These are phyloP conservation scores for Drosophila hydei DNA, from an alignment of 1,140 invertebrate genomes.

Conservation along the genomic window DNA sequence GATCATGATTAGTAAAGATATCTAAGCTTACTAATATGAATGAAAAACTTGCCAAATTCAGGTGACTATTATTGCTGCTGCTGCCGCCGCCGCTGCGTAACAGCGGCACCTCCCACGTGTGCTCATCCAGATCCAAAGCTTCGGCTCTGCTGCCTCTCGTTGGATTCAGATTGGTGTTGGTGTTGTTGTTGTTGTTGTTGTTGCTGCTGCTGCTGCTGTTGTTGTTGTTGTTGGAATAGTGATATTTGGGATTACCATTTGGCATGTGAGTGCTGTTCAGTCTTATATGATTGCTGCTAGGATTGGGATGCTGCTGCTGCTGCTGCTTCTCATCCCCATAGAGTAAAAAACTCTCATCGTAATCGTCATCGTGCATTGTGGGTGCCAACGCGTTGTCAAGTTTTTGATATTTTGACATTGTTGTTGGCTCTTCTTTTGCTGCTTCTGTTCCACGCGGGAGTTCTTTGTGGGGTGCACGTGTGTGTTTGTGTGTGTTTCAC, in stretches of 20 bases:
- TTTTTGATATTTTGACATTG: conserved; percentile 76
- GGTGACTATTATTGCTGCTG: conserved; percentile 39
- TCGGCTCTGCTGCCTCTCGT: conserved; percentile 1
- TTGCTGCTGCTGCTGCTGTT: conserved; percentile 13
- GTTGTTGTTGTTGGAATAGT: conserved; percentile 27
- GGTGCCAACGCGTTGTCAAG: conserved; percentile 53
- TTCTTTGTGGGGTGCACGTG: conserved; percentile 4
- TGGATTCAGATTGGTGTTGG: conserved; percentile 2
- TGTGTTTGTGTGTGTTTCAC: conserved; percentile 13
- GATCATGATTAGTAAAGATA: background rate
- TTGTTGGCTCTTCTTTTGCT: conserved; percentile 17
- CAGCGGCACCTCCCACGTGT: conserved; percentile 74
- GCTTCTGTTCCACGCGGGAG: background rate
- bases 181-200: conserved; percentile 16
- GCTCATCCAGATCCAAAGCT: conserved; percentile 56
- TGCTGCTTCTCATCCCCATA: conserved; percentile 55
- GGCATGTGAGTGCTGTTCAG: conserved; percentile 46
- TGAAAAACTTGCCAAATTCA: conserved; percentile 44
- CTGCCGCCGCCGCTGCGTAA: conserved; percentile 38
- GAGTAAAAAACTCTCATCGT: conserved; percentile 59
- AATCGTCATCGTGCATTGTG: conserved; percentile 56
- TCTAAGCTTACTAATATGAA: too few relatives aligned
- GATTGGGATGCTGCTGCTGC: conserved; percentile 20
- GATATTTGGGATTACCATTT: conserved; percentile 44
- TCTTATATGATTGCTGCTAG: conserved; percentile 34